Base-by-base conservation (phyloP, 2,888 invertebrate genomes). In the Tenthredo notha region DNA sequence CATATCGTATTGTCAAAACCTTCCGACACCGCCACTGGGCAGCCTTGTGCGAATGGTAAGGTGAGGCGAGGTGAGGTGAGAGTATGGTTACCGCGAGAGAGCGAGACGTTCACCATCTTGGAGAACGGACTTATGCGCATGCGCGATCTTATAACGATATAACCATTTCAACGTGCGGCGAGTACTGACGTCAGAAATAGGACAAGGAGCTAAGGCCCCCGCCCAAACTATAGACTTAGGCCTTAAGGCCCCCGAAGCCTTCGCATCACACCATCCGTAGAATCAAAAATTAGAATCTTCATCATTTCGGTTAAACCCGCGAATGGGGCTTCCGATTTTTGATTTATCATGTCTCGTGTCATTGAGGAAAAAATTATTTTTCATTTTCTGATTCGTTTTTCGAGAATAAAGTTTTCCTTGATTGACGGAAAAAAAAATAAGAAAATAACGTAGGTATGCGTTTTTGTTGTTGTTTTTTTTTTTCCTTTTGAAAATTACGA, bases 31-130 rank as follows among this genome's bases (percentile, higher is more conserved):
- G 83, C 74, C 47, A 85, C 84, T 72, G 86, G 80, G 25, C 88
- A 89, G 88, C 82, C 82, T 82, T 82, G 82, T 50, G 54, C 40
- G 74, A 74, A 43, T 74, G 74, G 43, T 33, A 18, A 43, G 43
- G 40, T 43, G n/a, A 74, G 88, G 90, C 90, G 33, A 54, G 88
- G 90, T 90, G 21, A 61, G 72, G 40, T 43, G 72, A 74, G 72
- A n/a, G 9, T 43, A 40, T 43, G 40, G 72, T 7, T 18, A 40
- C 40, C 89, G 89, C 90, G 90, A 88, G 72, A 74, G 72, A 40
- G 77, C 90, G 89, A 90, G 90, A 90, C 90, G 88, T 90, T 91
- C 92, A 91, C 92, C 92, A 91, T 92, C 90, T 92, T 91, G 91
- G 91, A 87, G 89, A 89, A 89, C 87, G 83, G 88, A 77, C 7